A percentile compares a stretch with the other conserved stretches of the same genome.
Evolutionary conservation across 2,888 invertebrate species (phyloP).

Genomic region (Metalampra italica): DNA sequence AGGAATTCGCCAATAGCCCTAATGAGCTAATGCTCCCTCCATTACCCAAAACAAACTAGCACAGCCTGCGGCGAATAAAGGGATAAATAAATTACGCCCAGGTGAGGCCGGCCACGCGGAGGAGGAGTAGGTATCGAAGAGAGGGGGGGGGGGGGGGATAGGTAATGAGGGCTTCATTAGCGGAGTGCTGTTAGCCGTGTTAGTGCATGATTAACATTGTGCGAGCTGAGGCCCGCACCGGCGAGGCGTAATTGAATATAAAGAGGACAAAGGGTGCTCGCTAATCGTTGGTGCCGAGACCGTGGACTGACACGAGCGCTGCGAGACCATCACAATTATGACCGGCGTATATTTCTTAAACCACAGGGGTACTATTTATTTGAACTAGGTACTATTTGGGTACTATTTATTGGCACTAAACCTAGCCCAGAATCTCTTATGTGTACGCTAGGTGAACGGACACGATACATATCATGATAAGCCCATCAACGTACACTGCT

Average conservation of each 20-base stretch:
- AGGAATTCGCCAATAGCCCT: not conserved
- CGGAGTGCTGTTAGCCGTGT: constrained; percentile 12
- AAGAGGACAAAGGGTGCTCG: not conserved
- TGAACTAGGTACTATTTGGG: too few relatives aligned
- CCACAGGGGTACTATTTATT: too few relatives aligned
- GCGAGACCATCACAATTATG: too few relatives aligned
- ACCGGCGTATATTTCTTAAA: too few relatives aligned
- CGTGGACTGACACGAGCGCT: too few relatives aligned
- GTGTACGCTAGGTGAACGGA: too few relatives aligned
- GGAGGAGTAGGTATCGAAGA: constrained; percentile 4
- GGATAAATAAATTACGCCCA: constrained; percentile 1
- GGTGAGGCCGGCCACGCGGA: constrained; percentile 4
- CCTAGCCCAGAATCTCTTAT: too few relatives aligned
- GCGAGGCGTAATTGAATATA: not conserved
- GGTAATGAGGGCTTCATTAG: constrained; percentile 25
- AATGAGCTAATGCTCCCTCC: not conserved
- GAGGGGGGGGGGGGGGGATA: not conserved
- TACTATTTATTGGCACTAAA: too few relatives aligned
- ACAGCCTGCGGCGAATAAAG: constrained; percentile 1
- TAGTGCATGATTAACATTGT: constrained; percentile 16
- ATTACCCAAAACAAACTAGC: not conserved
- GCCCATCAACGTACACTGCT: too few relatives aligned
- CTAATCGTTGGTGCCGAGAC: not conserved
- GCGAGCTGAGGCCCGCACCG: not conserved
- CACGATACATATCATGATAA: too few relatives aligned